Evolutionary conservation across 2,113 vertebrate species (phyloP).

Genomic region (Chaetops frenatus): DNA sequence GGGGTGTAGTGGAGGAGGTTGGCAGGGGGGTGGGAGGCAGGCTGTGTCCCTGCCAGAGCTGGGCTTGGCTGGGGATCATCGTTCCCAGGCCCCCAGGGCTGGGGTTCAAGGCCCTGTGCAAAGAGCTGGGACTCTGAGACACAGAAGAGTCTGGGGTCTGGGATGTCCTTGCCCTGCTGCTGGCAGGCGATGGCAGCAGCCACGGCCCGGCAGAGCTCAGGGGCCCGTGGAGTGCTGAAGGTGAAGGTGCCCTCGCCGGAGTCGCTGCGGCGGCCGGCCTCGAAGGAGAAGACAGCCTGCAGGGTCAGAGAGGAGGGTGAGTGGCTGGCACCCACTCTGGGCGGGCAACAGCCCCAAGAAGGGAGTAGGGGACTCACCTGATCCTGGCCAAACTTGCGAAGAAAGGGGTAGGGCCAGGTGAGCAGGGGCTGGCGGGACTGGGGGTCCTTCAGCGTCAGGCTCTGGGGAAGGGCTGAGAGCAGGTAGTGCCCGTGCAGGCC

Average conservation of each 20-base stretch:
- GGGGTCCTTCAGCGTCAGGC: slow-evolving; percentile 66
- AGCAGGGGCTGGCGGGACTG: slow-evolving; percentile 59
- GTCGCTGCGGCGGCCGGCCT: slow-evolving; percentile 83
- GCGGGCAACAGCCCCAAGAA: background rate
- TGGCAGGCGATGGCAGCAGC: slow-evolving; percentile 66
- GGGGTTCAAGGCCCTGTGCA: background rate
- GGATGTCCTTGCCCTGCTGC: background rate
- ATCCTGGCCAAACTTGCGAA: slow-evolving; percentile 83
- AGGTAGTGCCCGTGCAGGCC: slow-evolving; percentile 76
- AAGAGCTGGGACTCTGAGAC: background rate
- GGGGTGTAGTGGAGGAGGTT: background rate
- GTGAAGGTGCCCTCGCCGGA: slow-evolving; percentile 84
- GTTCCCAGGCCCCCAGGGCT: background rate
- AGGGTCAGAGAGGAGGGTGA: background rate
- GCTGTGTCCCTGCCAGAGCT: background rate
- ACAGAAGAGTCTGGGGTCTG: background rate
- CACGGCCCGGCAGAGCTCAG: slow-evolving; percentile 68
- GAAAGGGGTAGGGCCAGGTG: slow-evolving; percentile 80
- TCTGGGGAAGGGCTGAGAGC: slow-evolving; percentile 66
- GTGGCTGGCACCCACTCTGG: background rate
- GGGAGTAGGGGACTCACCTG: slow-evolving; percentile 66
- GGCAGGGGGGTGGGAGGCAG: background rate
- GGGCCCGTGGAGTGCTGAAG: slow-evolving; percentile 73
- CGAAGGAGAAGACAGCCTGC: slow-evolving; percentile 75
- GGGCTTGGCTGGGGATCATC: background rate